These are phyloP conservation scores for Streptopelia turtur DNA, from an alignment of 2,797 vertebrate species.

Conservation along the genomic window DNA sequence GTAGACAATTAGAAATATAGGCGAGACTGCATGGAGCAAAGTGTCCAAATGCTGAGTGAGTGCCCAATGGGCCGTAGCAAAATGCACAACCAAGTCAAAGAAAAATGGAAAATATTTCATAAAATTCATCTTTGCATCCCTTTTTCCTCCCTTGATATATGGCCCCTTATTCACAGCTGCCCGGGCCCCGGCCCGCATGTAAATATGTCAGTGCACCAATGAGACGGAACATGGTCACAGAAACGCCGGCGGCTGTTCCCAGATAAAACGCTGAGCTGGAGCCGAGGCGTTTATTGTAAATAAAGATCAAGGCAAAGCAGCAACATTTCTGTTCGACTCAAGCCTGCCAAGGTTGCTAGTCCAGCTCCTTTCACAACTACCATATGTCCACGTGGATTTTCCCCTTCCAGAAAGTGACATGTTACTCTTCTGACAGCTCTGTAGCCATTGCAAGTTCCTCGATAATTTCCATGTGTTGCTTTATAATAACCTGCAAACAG, in stretches of 20 bases:
- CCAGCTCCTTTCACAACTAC: constrained; percentile 44
- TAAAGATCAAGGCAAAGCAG: constrained; percentile 68
- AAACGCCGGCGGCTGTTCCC: constrained; percentile 12
- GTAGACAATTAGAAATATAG: constrained; percentile 43
- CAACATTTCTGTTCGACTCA: neutral
- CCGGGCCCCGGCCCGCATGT: neutral
- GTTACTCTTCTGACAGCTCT: constrained; percentile 6
- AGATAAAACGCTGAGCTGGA: constrained; percentile 63
- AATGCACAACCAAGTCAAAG: constrained; percentile 58
- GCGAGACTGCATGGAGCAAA: constrained; percentile 52
- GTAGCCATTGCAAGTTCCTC: neutral
- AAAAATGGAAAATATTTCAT: constrained; percentile 71
- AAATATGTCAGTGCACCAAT: constrained; percentile 73
- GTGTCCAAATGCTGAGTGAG: constrained; percentile 65
- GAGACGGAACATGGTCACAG: constrained; percentile 60
- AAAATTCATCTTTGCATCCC: constrained; percentile 69
- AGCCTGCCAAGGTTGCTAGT: constrained; percentile 48
- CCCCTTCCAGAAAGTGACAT: constrained; percentile 8
- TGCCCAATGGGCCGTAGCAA: constrained; percentile 59
- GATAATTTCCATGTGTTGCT: neutral
- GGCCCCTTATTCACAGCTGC: constrained; percentile 54
- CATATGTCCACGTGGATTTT: constrained; percentile 25
- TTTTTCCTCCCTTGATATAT: constrained; percentile 71
- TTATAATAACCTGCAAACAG: neutral
- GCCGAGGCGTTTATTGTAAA: constrained; percentile 58